A percentile compares a stretch with the other conserved stretches of the same genome.
phyloP scores from a whole-genome alignment of 2,888 invertebrate genomes.

The Cerceris ruficornis region DNA sequence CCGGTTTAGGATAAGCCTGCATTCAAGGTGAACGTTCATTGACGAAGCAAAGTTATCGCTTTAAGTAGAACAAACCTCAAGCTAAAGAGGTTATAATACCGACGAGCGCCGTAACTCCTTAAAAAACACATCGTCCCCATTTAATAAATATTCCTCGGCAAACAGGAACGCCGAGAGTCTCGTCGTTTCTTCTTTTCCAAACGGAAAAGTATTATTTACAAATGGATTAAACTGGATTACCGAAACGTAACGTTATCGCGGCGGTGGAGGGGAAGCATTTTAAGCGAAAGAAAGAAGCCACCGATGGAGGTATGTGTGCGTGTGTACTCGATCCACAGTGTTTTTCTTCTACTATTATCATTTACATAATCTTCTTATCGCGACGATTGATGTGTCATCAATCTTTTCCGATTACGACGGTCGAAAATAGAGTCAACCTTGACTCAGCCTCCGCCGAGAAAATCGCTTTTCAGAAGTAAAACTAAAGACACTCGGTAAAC shows the following conservation, averaged over 20 bases:
- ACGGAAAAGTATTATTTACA: background rate
- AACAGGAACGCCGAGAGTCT: too few species aligned
- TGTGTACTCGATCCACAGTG: slow-evolving; percentile 12
- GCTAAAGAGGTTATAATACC: too few species aligned
- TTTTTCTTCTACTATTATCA: slow-evolving; percentile 54
- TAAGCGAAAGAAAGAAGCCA: background rate
- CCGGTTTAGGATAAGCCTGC: background rate
- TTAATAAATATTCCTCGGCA: background rate
- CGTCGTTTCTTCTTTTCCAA: too few species aligned
- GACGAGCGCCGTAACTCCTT: too few species aligned
- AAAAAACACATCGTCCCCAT: too few species aligned
- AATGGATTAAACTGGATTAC: background rate
- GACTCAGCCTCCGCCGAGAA: slow-evolving; percentile 32
- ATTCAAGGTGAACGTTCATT: background rate
- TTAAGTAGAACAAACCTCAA: background rate
- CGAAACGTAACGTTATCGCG: background rate
- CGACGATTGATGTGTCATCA: slow-evolving; percentile 39
- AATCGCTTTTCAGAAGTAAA: slow-evolving; percentile 1
- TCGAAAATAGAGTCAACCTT: slow-evolving; percentile 44
- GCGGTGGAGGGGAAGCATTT: background rate
- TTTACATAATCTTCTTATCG: slow-evolving; percentile 57
- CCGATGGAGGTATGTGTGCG: background rate
- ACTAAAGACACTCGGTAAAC: background rate
- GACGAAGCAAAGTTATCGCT: background rate
- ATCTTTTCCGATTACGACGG: slow-evolving; percentile 33